Conservation (phyloP, 1,140 invertebrate genomes). For the Dendrolimus kikuchii region DNA sequence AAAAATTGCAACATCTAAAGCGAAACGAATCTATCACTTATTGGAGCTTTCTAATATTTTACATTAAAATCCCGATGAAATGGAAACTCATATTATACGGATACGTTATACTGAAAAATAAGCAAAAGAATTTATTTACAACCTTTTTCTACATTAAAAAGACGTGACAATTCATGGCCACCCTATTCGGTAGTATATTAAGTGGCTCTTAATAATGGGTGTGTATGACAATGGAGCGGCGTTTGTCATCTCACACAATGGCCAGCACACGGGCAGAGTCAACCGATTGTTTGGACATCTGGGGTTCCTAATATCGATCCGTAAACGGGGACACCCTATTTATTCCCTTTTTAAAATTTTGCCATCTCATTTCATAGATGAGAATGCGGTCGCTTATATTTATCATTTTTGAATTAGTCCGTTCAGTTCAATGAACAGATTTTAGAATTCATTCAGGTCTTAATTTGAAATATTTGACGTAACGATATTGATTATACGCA, state of each 20-base stretch:
- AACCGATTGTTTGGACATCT: conserved; percentile 56
- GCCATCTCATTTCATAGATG: conserved; percentile 21
- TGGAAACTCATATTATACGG: too few species aligned
- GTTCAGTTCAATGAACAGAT: background rate
- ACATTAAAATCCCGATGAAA: too few species aligned
- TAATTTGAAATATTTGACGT: too few species aligned
- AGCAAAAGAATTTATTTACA: too few species aligned
- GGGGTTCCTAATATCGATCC: conserved; percentile 34
- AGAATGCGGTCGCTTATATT: conserved; percentile 16
- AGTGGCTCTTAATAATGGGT: conserved; percentile 46
- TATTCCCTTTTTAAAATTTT: conserved; percentile 20
- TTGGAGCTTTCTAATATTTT: too few species aligned
- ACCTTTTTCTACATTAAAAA: too few species aligned
- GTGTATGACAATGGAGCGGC: conserved; percentile 33
- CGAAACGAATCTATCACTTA: too few species aligned
- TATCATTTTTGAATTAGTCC: conserved; percentile 16
- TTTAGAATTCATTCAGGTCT: too few species aligned
- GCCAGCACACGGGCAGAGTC: conserved; percentile 16
- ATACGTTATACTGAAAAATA: too few species aligned
- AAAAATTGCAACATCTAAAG: too few species aligned
- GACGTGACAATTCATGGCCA: conserved; percentile 7
- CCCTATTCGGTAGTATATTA: conserved; percentile 45
- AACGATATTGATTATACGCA: too few species aligned
- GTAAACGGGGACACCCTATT: conserved; percentile 21
- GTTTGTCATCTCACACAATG: conserved; percentile 39